phyloP scores from a whole-genome alignment of 2,888 invertebrate genomes.

The Hololepta plana region DNA sequence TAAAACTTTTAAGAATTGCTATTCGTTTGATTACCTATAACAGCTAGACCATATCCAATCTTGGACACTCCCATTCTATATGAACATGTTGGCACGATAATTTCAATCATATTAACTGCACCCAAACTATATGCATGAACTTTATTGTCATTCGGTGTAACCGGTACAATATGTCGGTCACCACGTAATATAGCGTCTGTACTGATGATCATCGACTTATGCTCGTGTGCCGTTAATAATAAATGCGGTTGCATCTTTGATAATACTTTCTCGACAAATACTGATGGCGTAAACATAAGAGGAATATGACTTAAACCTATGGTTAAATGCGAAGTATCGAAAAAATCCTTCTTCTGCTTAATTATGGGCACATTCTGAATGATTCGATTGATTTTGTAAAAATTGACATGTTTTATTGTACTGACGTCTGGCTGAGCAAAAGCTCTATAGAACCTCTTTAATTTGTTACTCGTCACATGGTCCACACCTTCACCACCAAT shows the following conservation, averaged over 20 bases:
- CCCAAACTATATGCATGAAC: constrained; percentile 28
- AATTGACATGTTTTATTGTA: constrained; percentile 39
- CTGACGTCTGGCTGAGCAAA: constrained; percentile 54
- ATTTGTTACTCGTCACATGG: constrained; percentile 46
- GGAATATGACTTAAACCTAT: constrained; percentile 63
- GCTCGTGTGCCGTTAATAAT: constrained; percentile 51
- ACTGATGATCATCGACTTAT: constrained; percentile 41
- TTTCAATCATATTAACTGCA: constrained; percentile 40
- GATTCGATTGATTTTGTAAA: constrained; percentile 59
- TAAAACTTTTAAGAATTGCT: neutral
- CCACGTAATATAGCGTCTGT: constrained; percentile 21
- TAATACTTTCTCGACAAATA: constrained; percentile 36
- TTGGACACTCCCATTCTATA: constrained; percentile 85
- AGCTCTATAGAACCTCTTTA: constrained; percentile 51
- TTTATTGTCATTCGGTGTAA: constrained; percentile 20
- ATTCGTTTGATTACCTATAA: constrained; percentile 40
- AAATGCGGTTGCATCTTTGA: constrained; percentile 46
- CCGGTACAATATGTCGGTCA: constrained; percentile 19
- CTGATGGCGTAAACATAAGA: constrained; percentile 32
- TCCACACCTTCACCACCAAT: constrained; percentile 81
- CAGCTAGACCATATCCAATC: constrained; percentile 74
- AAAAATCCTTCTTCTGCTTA: constrained; percentile 26
- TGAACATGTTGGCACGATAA: constrained; percentile 85
- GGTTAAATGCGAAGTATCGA: constrained; percentile 30
- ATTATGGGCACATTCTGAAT: constrained; percentile 41